Conservation (phyloP, 2,797 vertebrate genomes). For the Neomorphus geoffroyi region DNA sequence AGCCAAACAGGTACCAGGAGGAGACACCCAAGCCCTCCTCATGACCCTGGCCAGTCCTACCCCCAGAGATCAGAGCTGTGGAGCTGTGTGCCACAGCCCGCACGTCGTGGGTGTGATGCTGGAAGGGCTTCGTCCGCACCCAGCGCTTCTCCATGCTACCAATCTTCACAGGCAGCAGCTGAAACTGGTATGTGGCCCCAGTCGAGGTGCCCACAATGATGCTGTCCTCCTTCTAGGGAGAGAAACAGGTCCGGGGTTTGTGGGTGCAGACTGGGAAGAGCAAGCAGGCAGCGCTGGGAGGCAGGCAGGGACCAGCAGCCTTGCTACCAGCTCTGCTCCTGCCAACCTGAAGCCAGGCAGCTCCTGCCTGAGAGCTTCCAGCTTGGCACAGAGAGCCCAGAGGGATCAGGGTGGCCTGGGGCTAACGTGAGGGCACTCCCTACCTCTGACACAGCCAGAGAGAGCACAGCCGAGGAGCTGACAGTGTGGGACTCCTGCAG, state of each 20-base stretch:
- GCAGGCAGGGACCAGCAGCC: background rate
- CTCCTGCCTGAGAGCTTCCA: fast-evolving
- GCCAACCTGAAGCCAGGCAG: background rate
- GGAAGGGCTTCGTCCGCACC: constrained; percentile 90
- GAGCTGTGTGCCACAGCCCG: constrained; percentile 84
- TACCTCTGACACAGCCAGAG: constrained; percentile 84
- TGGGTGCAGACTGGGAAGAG: fast-evolving
- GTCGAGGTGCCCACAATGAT: constrained; percentile 89
- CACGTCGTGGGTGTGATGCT: constrained; percentile 91
- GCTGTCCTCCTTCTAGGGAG: constrained; percentile 85
- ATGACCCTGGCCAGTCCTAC: constrained; percentile 36
- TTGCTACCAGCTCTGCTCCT: background rate
- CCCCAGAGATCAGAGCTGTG: constrained; percentile 88
- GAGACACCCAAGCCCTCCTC: fast-evolving
- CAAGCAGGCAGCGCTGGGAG: fast-evolving
- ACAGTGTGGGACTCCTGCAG: constrained; percentile 82
- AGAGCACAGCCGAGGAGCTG: constrained; percentile 84
- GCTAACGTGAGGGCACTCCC: background rate
- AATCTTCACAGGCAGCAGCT: constrained; percentile 80
- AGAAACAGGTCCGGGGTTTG: background rate
- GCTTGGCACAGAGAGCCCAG: background rate
- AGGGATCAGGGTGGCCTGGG: background rate
- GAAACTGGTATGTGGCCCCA: constrained; percentile 89
- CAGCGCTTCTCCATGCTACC: constrained; percentile 82
- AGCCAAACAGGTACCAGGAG: fast-evolving